Base-by-base conservation (phyloP, 2,113 vertebrate species). In the Penelope pileata region DNA sequence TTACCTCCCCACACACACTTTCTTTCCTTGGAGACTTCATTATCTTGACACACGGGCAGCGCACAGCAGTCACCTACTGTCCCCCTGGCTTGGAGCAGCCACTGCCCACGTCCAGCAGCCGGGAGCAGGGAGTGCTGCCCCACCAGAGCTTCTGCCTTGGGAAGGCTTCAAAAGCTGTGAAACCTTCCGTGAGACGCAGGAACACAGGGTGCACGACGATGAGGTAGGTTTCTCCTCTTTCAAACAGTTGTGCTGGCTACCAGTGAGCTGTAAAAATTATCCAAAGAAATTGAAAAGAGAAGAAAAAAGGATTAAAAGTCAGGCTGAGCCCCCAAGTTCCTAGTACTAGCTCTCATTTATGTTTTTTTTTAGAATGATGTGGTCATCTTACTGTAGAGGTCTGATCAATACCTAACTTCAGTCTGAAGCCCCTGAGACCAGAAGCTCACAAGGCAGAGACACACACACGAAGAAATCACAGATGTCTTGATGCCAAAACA, bases 61-160 rank as follows among this genome's bases (percentile, higher is more conserved):
- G 12, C 27, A 45, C 1, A 27, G 23, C 9, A 12, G 51, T 16
- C 43, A 70, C 2, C 34, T 17, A 67, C 7, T 51, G 56, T 59
- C 76, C 76, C 66, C 54, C 54, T 47, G 34, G 23, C 36, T 26
- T 21, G 58, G n/a, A 73, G 63, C 2, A 80, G 85, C 66, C 48
- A 40, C 26, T 16, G 42, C 29, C 17, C 14, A 26, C 19, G 13
- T 72, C 56, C 40, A 34, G 3, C 47, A 70, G 6, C n/a, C 19
- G 3, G 24, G 16, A 24, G 42, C 51, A 24, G 27, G 1, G 6
- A 19, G 13, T 0, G 0, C 51, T 68, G 16, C 67, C 38, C 45
- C 62, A 34, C 2, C 40, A 64, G 6, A 45, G 43, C 24, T 81
- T 63, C 90, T 30, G 4, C 51, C 53, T 29, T 29, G 36, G 76